phyloP scores from a whole-genome alignment of 2,888 invertebrate species.

The Globia sparganii region DNA sequence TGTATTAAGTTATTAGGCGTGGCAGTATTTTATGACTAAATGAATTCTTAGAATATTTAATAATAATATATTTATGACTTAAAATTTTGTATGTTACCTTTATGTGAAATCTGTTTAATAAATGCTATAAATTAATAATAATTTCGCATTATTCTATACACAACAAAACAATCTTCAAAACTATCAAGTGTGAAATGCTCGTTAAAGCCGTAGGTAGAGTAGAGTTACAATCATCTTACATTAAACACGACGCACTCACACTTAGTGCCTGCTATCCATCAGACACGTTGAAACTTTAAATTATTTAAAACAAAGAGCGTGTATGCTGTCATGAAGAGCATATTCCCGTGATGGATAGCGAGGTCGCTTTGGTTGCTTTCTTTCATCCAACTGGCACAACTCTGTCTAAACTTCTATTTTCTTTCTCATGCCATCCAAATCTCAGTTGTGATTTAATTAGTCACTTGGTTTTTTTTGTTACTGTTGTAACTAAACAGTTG shows the following conservation, averaged over 20 bases:
- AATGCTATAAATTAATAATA: slow-evolving; percentile 87
- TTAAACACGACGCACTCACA: slow-evolving; percentile 78
- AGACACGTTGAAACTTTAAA: slow-evolving; percentile 49
- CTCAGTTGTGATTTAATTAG: slow-evolving; percentile 81
- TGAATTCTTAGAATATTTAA: slow-evolving; percentile 83
- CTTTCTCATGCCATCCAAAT: slow-evolving; percentile 80
- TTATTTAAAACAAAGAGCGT: slow-evolving; percentile 36
- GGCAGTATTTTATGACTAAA: slow-evolving; percentile 87
- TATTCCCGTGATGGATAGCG: slow-evolving; percentile 73
- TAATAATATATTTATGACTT: slow-evolving; percentile 87
- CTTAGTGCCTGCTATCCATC: slow-evolving; percentile 76
- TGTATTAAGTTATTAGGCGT: slow-evolving; percentile 89
- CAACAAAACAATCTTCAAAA: slow-evolving; percentile 66
- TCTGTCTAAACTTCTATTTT: slow-evolving; percentile 82
- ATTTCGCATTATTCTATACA: slow-evolving; percentile 88
- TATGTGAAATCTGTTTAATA: slow-evolving; percentile 89
- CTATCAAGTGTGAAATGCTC: slow-evolving; percentile 59
- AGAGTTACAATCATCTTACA: slow-evolving; percentile 65
- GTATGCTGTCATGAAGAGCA: slow-evolving; percentile 30
- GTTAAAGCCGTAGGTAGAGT: slow-evolving; percentile 43
- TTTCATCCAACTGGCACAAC: slow-evolving; percentile 82
- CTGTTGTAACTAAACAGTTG: slow-evolving; percentile 88
- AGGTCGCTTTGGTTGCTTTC: slow-evolving; percentile 78
- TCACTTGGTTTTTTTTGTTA: slow-evolving; percentile 81
- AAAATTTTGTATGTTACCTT: slow-evolving; percentile 88